Conservation (phyloP, 2,113 vertebrate genomes). For the human (Homo sapiens) region GRCh38 chr7:115865501-115866000, state of each 20-base stretch:
- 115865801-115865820: background rate
- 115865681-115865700: conserved; percentile 24
- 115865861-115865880: conserved; percentile 5
- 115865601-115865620: background rate
- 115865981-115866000: conserved; percentile 50
- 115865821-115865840: conserved; percentile 12
- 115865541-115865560: background rate
- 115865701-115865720: background rate
- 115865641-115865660: background rate
- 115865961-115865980: conserved; percentile 7
- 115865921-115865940: conserved; percentile 10
- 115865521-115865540: background rate
- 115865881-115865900: background rate
- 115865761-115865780: conserved; percentile 2
- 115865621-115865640: background rate
- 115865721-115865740: background rate
- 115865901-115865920: background rate
- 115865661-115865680: background rate
- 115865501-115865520: background rate
- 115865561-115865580: background rate
- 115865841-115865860: conserved; percentile 35
- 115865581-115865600: background rate
- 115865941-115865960: conserved; percentile 62
- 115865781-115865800: background rate
- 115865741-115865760: background rate